Conservation (phyloP, 2,113 vertebrate genomes). For the Smithornis capensis region DNA sequence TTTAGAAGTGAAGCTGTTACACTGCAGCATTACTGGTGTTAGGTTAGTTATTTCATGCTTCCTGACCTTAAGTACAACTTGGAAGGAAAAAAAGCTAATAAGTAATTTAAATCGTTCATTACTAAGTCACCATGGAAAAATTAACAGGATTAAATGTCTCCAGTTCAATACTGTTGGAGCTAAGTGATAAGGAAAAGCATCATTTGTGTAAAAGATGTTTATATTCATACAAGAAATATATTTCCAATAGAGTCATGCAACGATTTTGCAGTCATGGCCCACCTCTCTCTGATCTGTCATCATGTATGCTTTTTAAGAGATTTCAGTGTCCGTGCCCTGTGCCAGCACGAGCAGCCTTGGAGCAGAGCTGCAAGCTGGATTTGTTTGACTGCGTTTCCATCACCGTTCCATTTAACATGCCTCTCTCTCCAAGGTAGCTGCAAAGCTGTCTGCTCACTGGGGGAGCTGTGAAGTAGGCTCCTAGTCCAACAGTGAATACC, state of each 20-base stretch:
- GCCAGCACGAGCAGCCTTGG: neutral
- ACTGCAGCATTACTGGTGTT: neutral
- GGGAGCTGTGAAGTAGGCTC: neutral
- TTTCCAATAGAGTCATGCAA: neutral
- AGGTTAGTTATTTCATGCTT: neutral
- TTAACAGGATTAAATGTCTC: neutral
- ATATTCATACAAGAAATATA: neutral
- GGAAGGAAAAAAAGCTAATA: neutral
- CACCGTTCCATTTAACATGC: neutral
- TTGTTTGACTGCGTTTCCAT: neutral
- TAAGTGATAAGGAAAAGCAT: neutral
- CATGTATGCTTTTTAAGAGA: neutral
- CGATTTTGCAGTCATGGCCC: neutral
- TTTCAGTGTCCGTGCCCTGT: neutral
- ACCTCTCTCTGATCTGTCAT: neutral
- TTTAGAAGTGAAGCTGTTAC: neutral
- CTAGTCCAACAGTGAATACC: neutral
- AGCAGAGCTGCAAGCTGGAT: neutral
- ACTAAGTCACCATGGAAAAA: neutral
- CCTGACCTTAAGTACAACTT: neutral
- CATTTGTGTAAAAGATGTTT: neutral
- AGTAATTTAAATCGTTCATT: conserved; percentile 8
- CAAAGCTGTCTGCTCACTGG: neutral
- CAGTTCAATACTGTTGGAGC: neutral
- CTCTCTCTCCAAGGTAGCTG: neutral